Evolutionary conservation across 2,888 invertebrate species (phyloP), one percentile per base, ranked within the genome.

Genomic region (Cheilosia pagana): DNA sequence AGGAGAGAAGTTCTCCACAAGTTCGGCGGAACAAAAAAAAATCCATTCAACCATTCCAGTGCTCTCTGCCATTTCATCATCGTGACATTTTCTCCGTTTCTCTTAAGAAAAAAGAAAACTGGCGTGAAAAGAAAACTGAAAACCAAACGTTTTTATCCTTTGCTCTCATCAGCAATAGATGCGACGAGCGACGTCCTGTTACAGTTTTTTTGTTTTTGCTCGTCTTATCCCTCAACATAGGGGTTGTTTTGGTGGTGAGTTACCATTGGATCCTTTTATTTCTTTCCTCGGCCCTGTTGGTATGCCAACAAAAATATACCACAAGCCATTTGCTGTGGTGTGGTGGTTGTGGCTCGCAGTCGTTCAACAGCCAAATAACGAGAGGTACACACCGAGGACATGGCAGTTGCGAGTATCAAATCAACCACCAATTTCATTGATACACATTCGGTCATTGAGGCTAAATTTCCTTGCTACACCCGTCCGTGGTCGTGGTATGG

Each of bases 271-370:
- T 85, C 45, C 50, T 41, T 39, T 25, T 57, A 65, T 48, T 55
- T 75, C 53, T 12, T 53, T 59, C 23, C 21, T 63, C 10, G 57
- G n/a, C 35, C 57, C 45, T 74, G 83, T 75, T 70, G 79, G 79
- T 75, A 83, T 79, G 79, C 79, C 83, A 78, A 83, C 82, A 83
- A 78, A 83, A 83, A 79, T 83, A 74, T 74, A 74, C 83, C 85
- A 85, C 85, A 85, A 85, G 19, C 45, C 45, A 8, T 81, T 81
- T 35, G 35, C 71, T 85, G 81, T 85, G 79, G 75, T 85, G 85
- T 81, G 81, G 85, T 81, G 81, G 81, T 50, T 81, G 50, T 85
- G 71, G 21, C 28, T 57, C 45, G 53, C 85, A 75, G 85, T 85
- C 81, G 81, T 81, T 71, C 75, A 60, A 41, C 35, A 71, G 63